Evolutionary conservation across 2,113 vertebrate species (phyloP), one percentile per base, ranked within the genome.

Genomic region (Craseonycteris thonglongyai): DNA sequence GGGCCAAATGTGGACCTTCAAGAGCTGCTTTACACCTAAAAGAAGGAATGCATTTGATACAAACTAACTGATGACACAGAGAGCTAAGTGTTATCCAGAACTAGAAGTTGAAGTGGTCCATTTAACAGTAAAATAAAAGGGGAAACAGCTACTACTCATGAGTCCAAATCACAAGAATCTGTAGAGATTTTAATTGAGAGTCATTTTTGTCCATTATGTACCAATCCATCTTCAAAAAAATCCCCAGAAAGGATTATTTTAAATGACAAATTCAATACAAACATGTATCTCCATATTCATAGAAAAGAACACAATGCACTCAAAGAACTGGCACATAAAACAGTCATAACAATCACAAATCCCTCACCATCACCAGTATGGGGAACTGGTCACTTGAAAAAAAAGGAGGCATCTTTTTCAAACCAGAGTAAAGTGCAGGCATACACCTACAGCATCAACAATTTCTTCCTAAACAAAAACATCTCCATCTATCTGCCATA

Each of bases 201-300:
- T 5, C 49, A 24, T 33, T 59, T 51, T 61, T 68, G 10, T 13
- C 49, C 21, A 2, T 35, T 63, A 58, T 65, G 30, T 61, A 22
- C 85, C 33, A 78, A 45, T 21, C 12, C 11, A 51, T 40, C 26
- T 87, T 83, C 38, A 54, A 33, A 61, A 91, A 78, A 79, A 59
- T 54, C 59, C 56, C 26, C 40, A 81, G 65, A 47, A 92, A 95
- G 4, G 38, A 66, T 71, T 14, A 59, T 89, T 91, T 74, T 49
- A 95, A 91, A 83, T 84, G 42, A 87, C 16, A 71, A 90, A 83
- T 14, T 86, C 75, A 74, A 86, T 59, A 95, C 18, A 92, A 58
- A 78, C 8, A 83, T 13, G 16, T 61, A 80, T 56, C 49, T 79
- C 69, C 71, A 88, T 9, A 56, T 75, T 79, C 74, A 87, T 0